Base-by-base conservation (phyloP, 2,113 vertebrate genomes). In the Melanerpes formicivorus region DNA sequence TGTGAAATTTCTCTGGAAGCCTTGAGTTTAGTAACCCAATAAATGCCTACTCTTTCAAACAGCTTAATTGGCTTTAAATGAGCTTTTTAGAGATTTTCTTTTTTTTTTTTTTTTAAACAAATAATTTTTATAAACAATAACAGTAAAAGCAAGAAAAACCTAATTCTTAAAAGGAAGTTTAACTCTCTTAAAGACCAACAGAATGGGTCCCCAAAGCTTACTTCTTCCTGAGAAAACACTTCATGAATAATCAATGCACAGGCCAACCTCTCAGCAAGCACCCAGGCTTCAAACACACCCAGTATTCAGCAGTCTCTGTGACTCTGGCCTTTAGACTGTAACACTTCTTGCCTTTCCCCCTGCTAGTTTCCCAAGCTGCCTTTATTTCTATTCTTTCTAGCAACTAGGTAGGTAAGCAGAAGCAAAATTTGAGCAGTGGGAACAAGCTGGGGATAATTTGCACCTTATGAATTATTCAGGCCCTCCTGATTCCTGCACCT, bases 401-500 rank as follows among this genome's bases (percentile, higher is more conserved):
- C 89, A 95, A 82, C 76, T 82, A 95, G 90, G 92, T 95, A 97
- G 97, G 97, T 96, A 97, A 96, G 93, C 93, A 96, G 90, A 96
- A 97, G 85, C 81, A 90, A 90, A 96, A 91, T 75, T 85, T 11
- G 21, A 90, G 96, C 73, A 90, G 69, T 18, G 63, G 93, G 95
- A 95, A 86, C 90, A 96, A 96, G 94, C 92, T 88, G 85, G 40
- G 70, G 84, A 93, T 97, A 90, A 97, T 98, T 97, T 97, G 96
- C 97, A 97, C 97, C 64, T 85, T 91, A 98, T 97, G 95, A 95
- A 97, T 98, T 97, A 98, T 97, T 97, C 97, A 98, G 90, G 91
- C 46, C 8, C 95, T 96, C 93, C 96, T 93, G 96, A 97, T 97
- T 97, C 92, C 93, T 96, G 98, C 98, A 98, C 98, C 98, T 98